A percentile compares a stretch with the other conserved stretches of the same genome.
Evolutionary conservation across 2,888 invertebrate species (phyloP).

Genomic region (Tetramorium bicarinatum): DNA sequence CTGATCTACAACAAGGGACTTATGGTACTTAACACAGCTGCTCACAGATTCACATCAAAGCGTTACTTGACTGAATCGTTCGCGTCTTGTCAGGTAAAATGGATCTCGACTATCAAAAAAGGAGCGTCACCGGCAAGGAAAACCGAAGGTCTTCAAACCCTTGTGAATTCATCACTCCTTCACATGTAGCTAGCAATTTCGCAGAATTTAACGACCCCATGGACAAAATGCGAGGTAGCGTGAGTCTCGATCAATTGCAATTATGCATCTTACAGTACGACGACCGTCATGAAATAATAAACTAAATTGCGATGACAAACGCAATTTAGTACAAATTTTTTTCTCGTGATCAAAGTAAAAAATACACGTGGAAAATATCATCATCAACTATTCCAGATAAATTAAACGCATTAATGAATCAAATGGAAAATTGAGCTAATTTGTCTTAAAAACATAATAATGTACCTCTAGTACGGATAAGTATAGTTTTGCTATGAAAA

Average conservation of each 20-base stretch:
- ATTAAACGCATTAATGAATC: too few relatives aligned
- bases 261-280: background rate
- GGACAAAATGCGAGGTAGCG: background rate
- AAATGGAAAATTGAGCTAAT: background rate
- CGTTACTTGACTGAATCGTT: background rate
- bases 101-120: background rate
- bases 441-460: conserved; percentile 15
- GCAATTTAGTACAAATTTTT: conserved; percentile 20
- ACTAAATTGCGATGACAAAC: conserved; percentile 15
- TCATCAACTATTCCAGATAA: background rate
- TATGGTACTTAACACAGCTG: background rate
- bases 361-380: background rate
- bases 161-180: background rate
- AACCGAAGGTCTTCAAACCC: conserved; percentile 5
- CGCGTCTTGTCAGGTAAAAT: background rate
- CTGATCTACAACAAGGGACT: conserved; percentile 38
- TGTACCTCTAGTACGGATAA: background rate
- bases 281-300: background rate
- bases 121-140: background rate
- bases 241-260: conserved; percentile 29
- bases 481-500: background rate
- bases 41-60: background rate
- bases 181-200: background rate
- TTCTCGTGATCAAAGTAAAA: background rate
- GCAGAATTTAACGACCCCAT: background rate